Percentiles rank a stretch among this genome's conserved stretches.
These are phyloP conservation scores for Periophthalmodon schlosseri DNA, from an alignment of 2,113 vertebrate species.

Conservation along the genomic window DNA sequence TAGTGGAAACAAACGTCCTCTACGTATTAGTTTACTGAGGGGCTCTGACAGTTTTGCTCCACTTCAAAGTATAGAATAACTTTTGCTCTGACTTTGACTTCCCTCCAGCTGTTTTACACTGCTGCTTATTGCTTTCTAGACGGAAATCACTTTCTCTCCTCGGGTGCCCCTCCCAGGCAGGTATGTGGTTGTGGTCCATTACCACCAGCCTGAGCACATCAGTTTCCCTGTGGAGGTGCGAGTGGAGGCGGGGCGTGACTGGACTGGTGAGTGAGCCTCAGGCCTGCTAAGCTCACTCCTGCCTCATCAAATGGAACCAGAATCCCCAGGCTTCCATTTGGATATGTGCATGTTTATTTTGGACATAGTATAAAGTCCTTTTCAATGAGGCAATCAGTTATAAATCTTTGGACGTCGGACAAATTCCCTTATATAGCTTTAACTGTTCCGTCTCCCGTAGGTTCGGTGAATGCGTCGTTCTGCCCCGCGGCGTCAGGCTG, in stretches of 20 bases:
- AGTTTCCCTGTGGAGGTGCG: conserved; percentile 80
- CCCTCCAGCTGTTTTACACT: not conserved
- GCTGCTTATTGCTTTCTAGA: conserved; percentile 66
- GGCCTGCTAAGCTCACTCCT: not conserved
- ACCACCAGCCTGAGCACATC: conserved; percentile 79
- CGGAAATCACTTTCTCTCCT: conserved; percentile 79
- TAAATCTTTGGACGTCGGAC: conserved; percentile 17
- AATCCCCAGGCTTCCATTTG: conserved; percentile 11
- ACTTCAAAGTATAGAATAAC: too few relatives aligned
- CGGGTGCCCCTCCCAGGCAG: conserved; percentile 73
- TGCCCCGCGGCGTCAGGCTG: conserved; percentile 89
- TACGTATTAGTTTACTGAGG: not conserved
- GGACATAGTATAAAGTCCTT: conserved; percentile 6
- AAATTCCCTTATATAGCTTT: conserved; percentile 18
- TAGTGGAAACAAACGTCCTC: too few relatives aligned
- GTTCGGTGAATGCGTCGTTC: conserved; percentile 83
- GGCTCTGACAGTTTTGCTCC: not conserved
- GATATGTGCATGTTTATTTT: conserved; percentile 4
- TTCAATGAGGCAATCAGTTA: conserved; percentile 18
- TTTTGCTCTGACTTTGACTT: not conserved
- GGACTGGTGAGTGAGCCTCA: conserved; percentile 81
- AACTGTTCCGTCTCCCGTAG: conserved; percentile 62
- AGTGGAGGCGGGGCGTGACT: conserved; percentile 71
- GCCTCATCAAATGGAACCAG: conserved; percentile 19
- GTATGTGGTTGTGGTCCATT: conserved; percentile 84